Evolutionary conservation across 2,888 invertebrate species (phyloP).

Genomic region (Hyppa rectilinea): DNA sequence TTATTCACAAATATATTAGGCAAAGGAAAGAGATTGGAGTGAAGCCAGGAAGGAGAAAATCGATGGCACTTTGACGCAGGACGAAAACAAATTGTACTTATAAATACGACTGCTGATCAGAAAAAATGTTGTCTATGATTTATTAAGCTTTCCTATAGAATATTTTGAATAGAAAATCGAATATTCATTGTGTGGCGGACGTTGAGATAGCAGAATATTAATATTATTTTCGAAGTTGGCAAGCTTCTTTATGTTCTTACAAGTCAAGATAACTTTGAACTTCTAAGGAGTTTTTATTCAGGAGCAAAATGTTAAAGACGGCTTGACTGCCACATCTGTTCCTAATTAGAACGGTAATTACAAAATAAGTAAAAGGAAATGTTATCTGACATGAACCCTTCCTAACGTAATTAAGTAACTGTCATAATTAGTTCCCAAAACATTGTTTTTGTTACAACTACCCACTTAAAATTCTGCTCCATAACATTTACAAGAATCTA

Average conservation of each 20-base stretch:
- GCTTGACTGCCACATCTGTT: slow-evolving; percentile 24
- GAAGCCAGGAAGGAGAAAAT: slow-evolving; percentile 83
- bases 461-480: slow-evolving; percentile 14
- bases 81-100: slow-evolving; percentile 68
- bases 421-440: slow-evolving; percentile 24
- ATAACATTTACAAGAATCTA: slow-evolving; percentile 5
- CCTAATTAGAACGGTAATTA: slow-evolving; percentile 44
- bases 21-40: slow-evolving; percentile 83
- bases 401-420: slow-evolving; percentile 34
- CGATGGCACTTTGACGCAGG: slow-evolving; percentile 79
- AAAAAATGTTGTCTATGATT: slow-evolving; percentile 65
- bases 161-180: slow-evolving; percentile 49
- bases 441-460: slow-evolving; percentile 15
- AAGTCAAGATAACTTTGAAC: slow-evolving; percentile 18
- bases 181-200: slow-evolving; percentile 30
- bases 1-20: slow-evolving; percentile 85
- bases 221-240: slow-evolving; percentile 23
- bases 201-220: slow-evolving; percentile 14
- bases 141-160: slow-evolving; percentile 54
- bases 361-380: slow-evolving; percentile 32
- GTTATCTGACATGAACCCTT: slow-evolving; percentile 16
- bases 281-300: neutral
- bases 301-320: neutral
- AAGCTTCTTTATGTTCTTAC: slow-evolving; percentile 3
- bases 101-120: slow-evolving; percentile 63